Conservation (phyloP, 1,140 invertebrate genomes). For the Ridgeia piscesae region DNA sequence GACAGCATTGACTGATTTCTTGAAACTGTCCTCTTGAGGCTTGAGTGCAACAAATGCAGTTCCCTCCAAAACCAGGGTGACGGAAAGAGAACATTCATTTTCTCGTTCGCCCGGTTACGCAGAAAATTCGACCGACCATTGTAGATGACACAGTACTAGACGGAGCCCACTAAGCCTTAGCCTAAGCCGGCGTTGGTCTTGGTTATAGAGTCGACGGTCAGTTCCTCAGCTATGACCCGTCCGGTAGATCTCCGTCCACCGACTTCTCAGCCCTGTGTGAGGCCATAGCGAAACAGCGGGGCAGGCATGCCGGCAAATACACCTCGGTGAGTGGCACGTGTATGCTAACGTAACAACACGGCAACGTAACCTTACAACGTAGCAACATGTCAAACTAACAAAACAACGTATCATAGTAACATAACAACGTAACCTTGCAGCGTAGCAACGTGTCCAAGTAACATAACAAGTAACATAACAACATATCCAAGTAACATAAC, state of each 20-base stretch:
- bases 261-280: slow-evolving; percentile 22
- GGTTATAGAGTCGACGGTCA: slow-evolving; percentile 23
- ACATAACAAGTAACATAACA: too few species aligned
- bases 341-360: neutral
- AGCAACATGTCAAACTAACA: too few species aligned
- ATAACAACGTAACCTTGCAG: too few species aligned
- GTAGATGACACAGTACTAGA: neutral
- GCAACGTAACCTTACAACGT: neutral
- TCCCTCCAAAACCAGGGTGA: too few species aligned
- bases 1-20: too few species aligned
- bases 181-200: neutral
- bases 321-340: slow-evolving; percentile 16
- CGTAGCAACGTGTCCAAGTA: too few species aligned
- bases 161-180: neutral
- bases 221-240: slow-evolving; percentile 23
- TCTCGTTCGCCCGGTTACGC: too few species aligned
- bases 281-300: slow-evolving; percentile 18
- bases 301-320: slow-evolving; percentile 18
- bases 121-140: neutral
- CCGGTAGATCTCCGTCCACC: slow-evolving; percentile 10
- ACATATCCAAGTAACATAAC: too few species aligned
- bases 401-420: too few species aligned
- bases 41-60: too few species aligned
- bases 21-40: too few species aligned
- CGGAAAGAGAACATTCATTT: too few species aligned